A percentile compares a stretch with the other conserved stretches of the same genome.
These are phyloP conservation scores for Diaperis boleti DNA, from an alignment of 2,888 invertebrate species.

Conservation along the genomic window DNA sequence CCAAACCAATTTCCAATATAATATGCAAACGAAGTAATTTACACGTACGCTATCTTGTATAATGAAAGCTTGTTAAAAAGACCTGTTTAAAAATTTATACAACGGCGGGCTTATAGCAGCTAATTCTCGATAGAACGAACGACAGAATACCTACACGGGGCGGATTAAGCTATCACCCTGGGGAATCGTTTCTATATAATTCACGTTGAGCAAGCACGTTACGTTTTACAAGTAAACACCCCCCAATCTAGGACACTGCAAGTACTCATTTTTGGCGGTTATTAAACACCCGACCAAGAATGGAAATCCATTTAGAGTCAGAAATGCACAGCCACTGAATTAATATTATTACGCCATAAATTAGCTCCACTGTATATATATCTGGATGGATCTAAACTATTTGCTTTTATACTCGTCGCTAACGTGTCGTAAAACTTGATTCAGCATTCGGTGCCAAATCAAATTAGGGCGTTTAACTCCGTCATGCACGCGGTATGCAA, in stretches of 20 bases:
- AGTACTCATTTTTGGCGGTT: not conserved
- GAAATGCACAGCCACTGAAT: not conserved
- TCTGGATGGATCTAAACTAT: not conserved
- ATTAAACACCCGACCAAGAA: not conserved
- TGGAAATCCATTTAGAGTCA: not conserved
- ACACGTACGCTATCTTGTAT: conserved; percentile 51
- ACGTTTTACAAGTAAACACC: not conserved
- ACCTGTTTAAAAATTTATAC: conserved; percentile 55
- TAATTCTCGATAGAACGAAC: conserved; percentile 53
- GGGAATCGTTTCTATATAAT: conserved; percentile 57
- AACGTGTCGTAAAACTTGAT: not conserved
- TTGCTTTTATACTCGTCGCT: not conserved
- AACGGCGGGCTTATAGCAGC: conserved; percentile 51
- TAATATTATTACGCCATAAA: not conserved
- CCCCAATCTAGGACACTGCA: not conserved
- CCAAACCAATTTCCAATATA: conserved; percentile 50
- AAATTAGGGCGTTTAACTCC: not conserved
- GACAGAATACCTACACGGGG: conserved; percentile 53
- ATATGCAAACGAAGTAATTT: conserved; percentile 56
- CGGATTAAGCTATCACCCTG: conserved; percentile 57
- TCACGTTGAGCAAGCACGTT: conserved; percentile 52
- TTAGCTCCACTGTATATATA: not conserved
- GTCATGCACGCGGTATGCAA: not conserved
- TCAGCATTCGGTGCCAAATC: not conserved
- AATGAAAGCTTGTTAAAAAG: conserved; percentile 49